These are phyloP conservation scores for Columba guinea DNA, from an alignment of 2,797 vertebrate genomes.

Conservation along the genomic window DNA sequence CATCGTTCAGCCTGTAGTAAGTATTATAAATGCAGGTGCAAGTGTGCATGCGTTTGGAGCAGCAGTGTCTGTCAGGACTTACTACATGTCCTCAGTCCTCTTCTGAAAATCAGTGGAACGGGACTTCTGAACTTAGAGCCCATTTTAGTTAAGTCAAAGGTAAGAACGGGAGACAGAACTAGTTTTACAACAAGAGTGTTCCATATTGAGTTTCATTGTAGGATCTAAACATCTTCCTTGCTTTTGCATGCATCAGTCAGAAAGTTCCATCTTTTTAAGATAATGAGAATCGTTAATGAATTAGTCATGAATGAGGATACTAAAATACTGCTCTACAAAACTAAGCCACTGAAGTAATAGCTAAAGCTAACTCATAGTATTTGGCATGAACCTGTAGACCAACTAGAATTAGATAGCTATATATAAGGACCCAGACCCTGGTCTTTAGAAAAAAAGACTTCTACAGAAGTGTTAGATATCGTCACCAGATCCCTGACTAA, in stretches of 20 bases:
- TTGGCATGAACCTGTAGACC: not conserved
- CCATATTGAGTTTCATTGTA: not conserved
- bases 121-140: not conserved
- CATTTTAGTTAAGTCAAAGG: not conserved
- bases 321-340: not conserved
- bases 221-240: not conserved
- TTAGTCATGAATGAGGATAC: not conserved
- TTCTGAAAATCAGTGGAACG: not conserved
- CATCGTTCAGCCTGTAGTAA: not conserved
- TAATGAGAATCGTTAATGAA: not conserved
- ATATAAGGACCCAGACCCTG: not conserved
- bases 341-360: not conserved
- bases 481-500: not conserved
- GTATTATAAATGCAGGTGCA: not conserved
- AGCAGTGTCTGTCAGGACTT: not conserved
- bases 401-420: not conserved
- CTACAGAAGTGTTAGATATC: not conserved
- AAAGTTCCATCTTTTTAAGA: not conserved
- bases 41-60: not conserved
- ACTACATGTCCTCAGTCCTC: not conserved
- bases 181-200: not conserved
- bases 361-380: not conserved
- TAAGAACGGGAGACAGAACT: not conserved
- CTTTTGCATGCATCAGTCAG: not conserved
- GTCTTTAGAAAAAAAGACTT: not conserved